Evolutionary conservation across 2,797 vertebrate genomes (phyloP).

Genomic region (Calcarius lapponicus): DNA sequence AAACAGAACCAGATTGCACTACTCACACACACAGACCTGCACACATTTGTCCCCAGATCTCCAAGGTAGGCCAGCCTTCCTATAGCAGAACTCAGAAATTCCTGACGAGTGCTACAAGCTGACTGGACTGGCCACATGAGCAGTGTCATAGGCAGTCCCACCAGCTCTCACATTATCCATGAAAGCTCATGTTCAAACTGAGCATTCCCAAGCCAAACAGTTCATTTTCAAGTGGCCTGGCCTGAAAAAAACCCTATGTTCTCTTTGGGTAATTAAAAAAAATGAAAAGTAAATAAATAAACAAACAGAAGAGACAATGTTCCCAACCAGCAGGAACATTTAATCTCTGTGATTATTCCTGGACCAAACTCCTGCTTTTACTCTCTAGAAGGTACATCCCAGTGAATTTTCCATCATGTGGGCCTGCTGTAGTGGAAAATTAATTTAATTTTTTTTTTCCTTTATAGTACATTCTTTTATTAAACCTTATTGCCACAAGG

Average conservation of each 20-base stretch:
- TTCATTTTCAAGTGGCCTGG: neutral
- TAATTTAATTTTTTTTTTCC: conserved; percentile 13
- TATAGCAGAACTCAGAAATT: neutral
- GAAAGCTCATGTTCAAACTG: neutral
- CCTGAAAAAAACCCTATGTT: neutral
- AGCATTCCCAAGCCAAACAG: neutral
- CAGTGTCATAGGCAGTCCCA: neutral
- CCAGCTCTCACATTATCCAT: neutral
- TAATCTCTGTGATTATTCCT: conserved; percentile 31
- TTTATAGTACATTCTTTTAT: neutral
- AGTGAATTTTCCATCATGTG: conserved; percentile 21
- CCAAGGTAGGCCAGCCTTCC: neutral
- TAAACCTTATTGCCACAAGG: neutral
- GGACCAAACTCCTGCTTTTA: conserved; percentile 15
- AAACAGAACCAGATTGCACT: neutral
- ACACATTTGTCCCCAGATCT: neutral
- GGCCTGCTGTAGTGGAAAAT: neutral
- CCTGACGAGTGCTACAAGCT: neutral
- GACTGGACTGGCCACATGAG: fast-evolving
- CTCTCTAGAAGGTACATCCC: neutral
- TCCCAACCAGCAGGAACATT: conserved; percentile 40
- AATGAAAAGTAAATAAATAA: conserved; percentile 24
- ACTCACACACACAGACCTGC: neutral
- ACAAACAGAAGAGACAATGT: conserved; percentile 24
- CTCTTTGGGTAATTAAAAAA: conserved; percentile 1